Conservation (phyloP, 2,797 vertebrate genomes). For the Dallia pectoralis region DNA sequence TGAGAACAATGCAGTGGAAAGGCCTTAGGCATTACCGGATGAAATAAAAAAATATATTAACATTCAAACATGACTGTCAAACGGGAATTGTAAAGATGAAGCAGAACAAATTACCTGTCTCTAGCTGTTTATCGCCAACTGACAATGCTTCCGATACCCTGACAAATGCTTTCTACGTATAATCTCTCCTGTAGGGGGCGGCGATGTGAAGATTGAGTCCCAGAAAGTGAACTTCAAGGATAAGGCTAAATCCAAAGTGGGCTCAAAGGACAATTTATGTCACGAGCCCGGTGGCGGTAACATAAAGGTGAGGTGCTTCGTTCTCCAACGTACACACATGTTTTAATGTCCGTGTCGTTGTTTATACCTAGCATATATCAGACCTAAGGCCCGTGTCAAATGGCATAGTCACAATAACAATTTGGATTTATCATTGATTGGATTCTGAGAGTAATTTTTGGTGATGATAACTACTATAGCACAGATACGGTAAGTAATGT, state of each 20-base stretch:
- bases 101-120: background rate
- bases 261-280: slow-evolving; percentile 84
- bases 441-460: background rate
- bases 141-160: background rate
- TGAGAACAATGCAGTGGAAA: too few species aligned
- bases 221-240: slow-evolving; percentile 89
- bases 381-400: background rate
- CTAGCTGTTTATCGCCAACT: background rate
- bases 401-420: background rate
- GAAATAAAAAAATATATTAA: too few species aligned
- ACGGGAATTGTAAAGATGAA: background rate
- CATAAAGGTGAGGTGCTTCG: slow-evolving; percentile 74
- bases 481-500: background rate
- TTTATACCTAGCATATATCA: background rate
- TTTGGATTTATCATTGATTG: background rate
- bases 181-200: slow-evolving; percentile 76
- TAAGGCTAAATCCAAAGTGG: slow-evolving; percentile 87
- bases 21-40: too few species aligned
- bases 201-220: slow-evolving; percentile 86
- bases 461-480: background rate
- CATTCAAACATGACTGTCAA: background rate
- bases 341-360: background rate
- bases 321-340: background rate
- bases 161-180: slow-evolving; percentile 11
- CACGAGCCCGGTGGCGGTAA: slow-evolving; percentile 77